These are phyloP conservation scores for Lathamus discolor DNA, from an alignment of 2,113 vertebrate genomes.

Conservation along the genomic window DNA sequence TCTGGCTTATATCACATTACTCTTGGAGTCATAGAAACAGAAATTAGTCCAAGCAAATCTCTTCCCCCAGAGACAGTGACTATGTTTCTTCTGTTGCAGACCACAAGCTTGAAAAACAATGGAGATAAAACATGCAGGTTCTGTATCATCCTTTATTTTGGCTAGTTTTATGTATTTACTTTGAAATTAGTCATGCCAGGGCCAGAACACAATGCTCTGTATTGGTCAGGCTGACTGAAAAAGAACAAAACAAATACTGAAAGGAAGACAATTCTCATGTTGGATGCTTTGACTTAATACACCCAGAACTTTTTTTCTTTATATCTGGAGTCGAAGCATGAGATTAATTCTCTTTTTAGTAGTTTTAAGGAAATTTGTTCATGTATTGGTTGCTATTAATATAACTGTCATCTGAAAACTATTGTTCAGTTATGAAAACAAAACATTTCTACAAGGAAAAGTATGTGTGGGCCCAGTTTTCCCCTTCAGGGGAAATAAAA, in stretches of 20 bases:
- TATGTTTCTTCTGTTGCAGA: neutral
- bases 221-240: neutral
- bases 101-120: neutral
- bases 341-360: neutral
- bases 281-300: neutral
- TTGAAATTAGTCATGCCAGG: neutral
- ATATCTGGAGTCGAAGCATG: neutral
- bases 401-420: neutral
- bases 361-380: neutral
- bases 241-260: neutral
- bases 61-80: neutral
- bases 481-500: neutral
- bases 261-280: neutral
- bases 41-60: neutral
- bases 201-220: neutral
- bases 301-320: neutral
- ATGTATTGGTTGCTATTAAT: neutral
- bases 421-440: neutral
- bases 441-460: neutral
- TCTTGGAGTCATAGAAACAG: neutral
- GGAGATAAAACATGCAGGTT: neutral
- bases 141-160: neutral
- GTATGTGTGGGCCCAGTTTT: neutral
- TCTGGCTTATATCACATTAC: constrained; percentile 16
- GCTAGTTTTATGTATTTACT: neutral